Percentiles rank a stretch among this genome's conserved stretches.
phyloP scores from a whole-genome alignment of 2,888 invertebrate species.

The Margaritifera margaritifera region DNA sequence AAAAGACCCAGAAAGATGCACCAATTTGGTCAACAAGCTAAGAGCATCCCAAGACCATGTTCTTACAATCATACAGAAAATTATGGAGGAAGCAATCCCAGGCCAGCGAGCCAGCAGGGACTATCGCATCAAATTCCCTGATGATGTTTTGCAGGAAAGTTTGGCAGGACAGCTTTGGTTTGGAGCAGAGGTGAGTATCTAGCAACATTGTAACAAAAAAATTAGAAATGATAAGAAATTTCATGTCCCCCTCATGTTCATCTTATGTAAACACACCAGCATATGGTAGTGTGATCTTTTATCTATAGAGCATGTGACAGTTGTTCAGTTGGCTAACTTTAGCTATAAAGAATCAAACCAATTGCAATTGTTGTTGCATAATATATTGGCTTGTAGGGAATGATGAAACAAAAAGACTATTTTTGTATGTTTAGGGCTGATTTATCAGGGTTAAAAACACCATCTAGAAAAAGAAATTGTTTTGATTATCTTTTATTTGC shows the following conservation, averaged over 20 bases:
- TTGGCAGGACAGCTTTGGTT: conserved; percentile 99
- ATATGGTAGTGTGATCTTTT: background rate
- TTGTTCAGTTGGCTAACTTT: too few relatives aligned
- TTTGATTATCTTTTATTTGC: too few relatives aligned
- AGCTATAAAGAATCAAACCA: too few relatives aligned
- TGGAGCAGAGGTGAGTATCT: conserved; percentile 89
- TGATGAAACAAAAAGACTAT: too few relatives aligned
- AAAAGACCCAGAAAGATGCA: conserved; percentile 97
- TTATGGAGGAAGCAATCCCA: conserved; percentile 92
- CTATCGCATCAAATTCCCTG: conserved; percentile 98
- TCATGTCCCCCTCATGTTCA: background rate
- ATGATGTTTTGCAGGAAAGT: conserved; percentile 98
- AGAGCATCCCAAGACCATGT: conserved; percentile 85
- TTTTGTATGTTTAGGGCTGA: too few relatives aligned
- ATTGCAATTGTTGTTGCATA: too few relatives aligned
- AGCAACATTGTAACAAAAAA: background rate
- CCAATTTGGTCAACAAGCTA: conserved; percentile 93
- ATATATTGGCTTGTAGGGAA: too few relatives aligned
- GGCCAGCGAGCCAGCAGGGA: conserved; percentile 92
- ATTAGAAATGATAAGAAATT: background rate
- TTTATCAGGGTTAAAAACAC: too few relatives aligned
- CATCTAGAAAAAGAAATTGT: too few relatives aligned
- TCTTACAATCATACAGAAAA: conserved; percentile 91
- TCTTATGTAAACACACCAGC: too few relatives aligned
- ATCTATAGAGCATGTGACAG: background rate